phyloP scores from a whole-genome alignment of 2,797 vertebrate species.

The Malurus leucopterus region DNA sequence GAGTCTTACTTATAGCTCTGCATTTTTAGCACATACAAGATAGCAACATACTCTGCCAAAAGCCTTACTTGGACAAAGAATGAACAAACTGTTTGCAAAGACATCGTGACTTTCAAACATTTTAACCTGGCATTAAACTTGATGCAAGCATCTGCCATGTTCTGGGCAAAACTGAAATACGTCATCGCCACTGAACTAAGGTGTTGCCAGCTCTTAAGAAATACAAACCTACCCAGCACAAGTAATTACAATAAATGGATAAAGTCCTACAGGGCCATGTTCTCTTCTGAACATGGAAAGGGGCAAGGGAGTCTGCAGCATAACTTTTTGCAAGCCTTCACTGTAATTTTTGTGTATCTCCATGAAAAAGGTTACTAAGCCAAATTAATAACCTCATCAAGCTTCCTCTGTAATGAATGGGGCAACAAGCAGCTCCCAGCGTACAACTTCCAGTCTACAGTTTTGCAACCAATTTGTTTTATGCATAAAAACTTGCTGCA shows the following conservation, averaged over 20 bases:
- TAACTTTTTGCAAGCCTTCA: not conserved
- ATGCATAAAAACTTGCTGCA: not conserved
- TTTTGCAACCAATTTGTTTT: not conserved
- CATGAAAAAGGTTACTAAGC: not conserved
- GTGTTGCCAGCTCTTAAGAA: not conserved
- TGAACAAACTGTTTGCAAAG: not conserved
- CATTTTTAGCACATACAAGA: not conserved
- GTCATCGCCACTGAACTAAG: not conserved
- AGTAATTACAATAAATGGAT: not conserved
- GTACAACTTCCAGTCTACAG: not conserved
- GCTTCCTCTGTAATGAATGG: not conserved
- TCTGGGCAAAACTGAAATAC: not conserved
- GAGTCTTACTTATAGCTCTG: not conserved
- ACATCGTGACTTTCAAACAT: not conserved
- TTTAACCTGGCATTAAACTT: slow-evolving; percentile 23
- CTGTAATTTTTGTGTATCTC: not conserved
- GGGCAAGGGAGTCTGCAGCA: not conserved
- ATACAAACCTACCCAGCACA: not conserved
- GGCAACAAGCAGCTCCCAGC: not conserved
- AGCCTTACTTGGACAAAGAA: not conserved
- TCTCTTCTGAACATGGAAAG: not conserved
- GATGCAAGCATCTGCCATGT: not conserved
- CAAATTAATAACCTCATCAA: not conserved
- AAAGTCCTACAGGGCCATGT: not conserved
- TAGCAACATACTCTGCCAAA: not conserved